A percentile compares a stretch with the other conserved stretches of the same genome.
Conservation (phyloP, 2,113 vertebrate genomes). For the Lasiurus cinereus region DNA sequence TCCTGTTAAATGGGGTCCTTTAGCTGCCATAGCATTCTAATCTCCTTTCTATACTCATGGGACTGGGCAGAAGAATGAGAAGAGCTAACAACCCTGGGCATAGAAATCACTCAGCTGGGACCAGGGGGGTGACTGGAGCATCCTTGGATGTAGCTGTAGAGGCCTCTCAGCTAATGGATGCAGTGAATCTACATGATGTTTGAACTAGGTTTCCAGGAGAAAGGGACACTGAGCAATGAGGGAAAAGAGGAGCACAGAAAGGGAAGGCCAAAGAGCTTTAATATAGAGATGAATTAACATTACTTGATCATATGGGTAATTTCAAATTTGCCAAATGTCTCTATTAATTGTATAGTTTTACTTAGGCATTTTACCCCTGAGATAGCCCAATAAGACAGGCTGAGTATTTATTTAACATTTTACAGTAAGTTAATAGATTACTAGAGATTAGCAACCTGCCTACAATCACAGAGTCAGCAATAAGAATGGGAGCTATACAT, state of each 20-base stretch:
- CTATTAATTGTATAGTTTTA: neutral
- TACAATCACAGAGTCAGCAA: neutral
- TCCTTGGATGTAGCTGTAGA: neutral
- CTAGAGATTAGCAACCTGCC: neutral
- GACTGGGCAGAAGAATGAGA: neutral
- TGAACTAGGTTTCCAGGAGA: neutral
- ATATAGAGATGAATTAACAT: neutral
- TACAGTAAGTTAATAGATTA: neutral
- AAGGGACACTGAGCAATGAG: neutral
- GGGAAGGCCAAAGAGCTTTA: neutral
- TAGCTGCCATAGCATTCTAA: neutral
- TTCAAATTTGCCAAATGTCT: slow-evolving; percentile 10
- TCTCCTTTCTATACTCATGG: neutral
- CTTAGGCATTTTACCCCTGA: neutral
- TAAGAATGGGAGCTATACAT: neutral
- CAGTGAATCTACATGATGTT: neutral
- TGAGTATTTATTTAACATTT: slow-evolving; percentile 39
- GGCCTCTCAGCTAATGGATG: neutral
- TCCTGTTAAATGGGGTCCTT: neutral
- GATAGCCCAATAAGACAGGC: neutral
- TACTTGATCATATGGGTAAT: neutral
- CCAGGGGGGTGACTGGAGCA: neutral
- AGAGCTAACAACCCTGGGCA: neutral
- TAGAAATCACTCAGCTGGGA: neutral
- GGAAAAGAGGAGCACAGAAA: neutral